Evolutionary conservation across 2,113 vertebrate species (phyloP).

Genomic region (Bungarus multicinctus): DNA sequence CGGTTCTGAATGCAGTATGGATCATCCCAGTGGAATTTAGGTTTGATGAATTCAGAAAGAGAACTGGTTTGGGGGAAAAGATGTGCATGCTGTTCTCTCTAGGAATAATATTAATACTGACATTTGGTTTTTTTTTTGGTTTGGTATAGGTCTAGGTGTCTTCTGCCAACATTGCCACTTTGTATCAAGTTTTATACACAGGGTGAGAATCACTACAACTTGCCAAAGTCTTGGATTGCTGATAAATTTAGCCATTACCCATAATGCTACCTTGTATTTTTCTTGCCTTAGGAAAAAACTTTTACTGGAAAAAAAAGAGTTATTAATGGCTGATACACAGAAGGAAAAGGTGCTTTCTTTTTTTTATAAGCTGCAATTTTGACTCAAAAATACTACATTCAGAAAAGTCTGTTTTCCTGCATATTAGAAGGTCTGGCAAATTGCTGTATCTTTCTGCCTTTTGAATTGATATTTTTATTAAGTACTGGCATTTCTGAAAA

Average conservation of each 20-base stretch:
- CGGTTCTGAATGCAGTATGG: constrained; percentile 34
- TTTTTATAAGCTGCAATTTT: background rate
- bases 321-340: background rate
- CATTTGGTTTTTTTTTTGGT: constrained; percentile 26
- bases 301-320: background rate
- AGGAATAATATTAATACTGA: background rate
- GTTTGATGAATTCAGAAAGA: constrained; percentile 19
- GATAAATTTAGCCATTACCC: constrained; percentile 17
- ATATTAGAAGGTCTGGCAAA: background rate
- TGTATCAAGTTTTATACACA: constrained; percentile 2
- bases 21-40: constrained; percentile 3
- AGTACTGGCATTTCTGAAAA: background rate
- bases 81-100: background rate
- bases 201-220: constrained; percentile 25
- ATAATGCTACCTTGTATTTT: background rate
- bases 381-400: background rate
- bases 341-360: background rate
- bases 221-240: background rate
- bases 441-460: background rate
- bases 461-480: background rate
- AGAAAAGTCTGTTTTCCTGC: background rate
- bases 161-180: background rate
- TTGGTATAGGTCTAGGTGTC: constrained; percentile 12
- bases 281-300: background rate
- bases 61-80: background rate